These are phyloP conservation scores for Lycia hirtaria DNA, from an alignment of 2,888 invertebrate genomes.

Conservation along the genomic window DNA sequence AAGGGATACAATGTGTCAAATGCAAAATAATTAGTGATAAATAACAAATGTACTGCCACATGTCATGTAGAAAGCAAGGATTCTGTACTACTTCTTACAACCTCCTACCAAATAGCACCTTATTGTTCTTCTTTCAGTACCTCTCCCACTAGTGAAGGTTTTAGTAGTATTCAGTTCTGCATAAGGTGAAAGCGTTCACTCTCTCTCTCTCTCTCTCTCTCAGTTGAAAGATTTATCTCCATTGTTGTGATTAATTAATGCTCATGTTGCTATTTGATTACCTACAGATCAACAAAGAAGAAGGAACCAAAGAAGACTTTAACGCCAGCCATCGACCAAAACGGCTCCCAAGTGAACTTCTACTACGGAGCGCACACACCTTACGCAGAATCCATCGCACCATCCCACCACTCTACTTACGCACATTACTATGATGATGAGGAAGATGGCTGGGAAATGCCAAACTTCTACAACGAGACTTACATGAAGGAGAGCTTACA, in stretches of 20 bases:
- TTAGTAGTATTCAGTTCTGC: no score
- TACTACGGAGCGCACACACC: conserved; percentile 98
- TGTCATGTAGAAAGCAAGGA: no score
- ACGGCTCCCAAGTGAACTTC: conserved; percentile 97
- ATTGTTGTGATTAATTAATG: neutral
- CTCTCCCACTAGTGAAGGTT: no score
- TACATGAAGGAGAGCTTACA: conserved; percentile 98
- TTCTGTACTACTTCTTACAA: no score
- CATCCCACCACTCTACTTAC: conserved; percentile 97
- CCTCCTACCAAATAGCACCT: no score
- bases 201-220: no score
- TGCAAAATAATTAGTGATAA: no score
- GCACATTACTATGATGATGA: conserved; percentile 98
- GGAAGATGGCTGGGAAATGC: conserved; percentile 99
- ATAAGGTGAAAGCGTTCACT: no score
- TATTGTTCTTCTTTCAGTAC: no score
- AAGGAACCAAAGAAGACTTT: conserved; percentile 96
- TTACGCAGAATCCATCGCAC: conserved; percentile 97
- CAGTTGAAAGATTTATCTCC: no score
- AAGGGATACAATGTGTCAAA: no score
- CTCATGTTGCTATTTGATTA: neutral
- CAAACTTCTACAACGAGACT: conserved; percentile 97
- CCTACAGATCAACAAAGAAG: conserved; percentile 90
- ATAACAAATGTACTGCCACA: no score
- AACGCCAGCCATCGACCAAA: conserved; percentile 95